Evolutionary conservation across 1,140 invertebrate species (phyloP).

Genomic region (Anastrepha ludens): DNA sequence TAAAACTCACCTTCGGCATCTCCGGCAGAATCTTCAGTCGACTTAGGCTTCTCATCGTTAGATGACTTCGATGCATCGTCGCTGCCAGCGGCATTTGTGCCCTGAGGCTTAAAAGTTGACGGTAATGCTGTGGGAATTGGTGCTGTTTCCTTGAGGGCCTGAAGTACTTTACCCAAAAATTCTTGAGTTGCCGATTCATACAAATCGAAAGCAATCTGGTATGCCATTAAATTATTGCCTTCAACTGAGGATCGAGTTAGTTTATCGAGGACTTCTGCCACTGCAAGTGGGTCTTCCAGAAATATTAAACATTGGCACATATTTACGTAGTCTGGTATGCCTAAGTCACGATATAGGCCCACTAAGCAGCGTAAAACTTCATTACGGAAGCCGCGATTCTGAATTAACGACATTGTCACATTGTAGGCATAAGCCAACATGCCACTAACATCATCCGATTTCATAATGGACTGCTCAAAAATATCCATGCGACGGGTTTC

Average conservation of each 20-base stretch:
- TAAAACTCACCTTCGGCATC: slow-evolving; percentile 63
- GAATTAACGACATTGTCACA: slow-evolving; percentile 96
- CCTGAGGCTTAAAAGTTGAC: slow-evolving; percentile 82
- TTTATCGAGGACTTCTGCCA: slow-evolving; percentile 93
- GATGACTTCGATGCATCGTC: slow-evolving; percentile 74
- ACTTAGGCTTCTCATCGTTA: slow-evolving; percentile 75
- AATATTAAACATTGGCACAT: slow-evolving; percentile 98
- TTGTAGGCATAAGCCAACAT: slow-evolving; percentile 97
- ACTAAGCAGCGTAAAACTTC: slow-evolving; percentile 92
- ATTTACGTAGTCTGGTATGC: slow-evolving; percentile 94
- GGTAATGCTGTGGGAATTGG: slow-evolving; percentile 87
- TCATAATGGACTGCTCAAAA: slow-evolving; percentile 90
- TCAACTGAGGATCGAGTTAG: slow-evolving; percentile 87
- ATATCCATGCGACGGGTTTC: slow-evolving; percentile 98
- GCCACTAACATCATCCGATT: slow-evolving; percentile 91
- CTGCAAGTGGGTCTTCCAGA: slow-evolving; percentile 92
- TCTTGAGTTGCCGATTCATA: slow-evolving; percentile 99
- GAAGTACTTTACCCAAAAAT: slow-evolving; percentile 91
- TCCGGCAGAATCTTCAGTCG: slow-evolving; percentile 71
- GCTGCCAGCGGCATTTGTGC: slow-evolving; percentile 60
- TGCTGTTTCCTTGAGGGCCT: slow-evolving; percentile 87
- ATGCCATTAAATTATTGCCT: slow-evolving; percentile 90
- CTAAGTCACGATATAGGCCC: slow-evolving; percentile 88
- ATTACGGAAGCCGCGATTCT: slow-evolving; percentile 94
- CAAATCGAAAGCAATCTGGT: slow-evolving; percentile 99